These are phyloP conservation scores for Excalfactoria chinensis DNA, from an alignment of 2,113 vertebrate genomes.

Conservation along the genomic window DNA sequence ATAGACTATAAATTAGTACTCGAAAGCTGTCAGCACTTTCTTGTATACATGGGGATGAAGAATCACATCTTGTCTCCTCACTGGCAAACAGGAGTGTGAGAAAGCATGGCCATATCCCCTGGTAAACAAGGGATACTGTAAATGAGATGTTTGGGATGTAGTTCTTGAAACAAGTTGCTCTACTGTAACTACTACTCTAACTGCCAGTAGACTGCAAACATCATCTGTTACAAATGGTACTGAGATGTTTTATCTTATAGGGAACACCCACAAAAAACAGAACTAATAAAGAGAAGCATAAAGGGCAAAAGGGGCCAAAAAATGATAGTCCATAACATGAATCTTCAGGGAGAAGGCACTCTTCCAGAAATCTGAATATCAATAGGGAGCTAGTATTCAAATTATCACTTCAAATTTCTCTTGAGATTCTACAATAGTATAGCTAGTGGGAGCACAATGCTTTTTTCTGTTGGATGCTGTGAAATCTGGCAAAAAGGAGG, in stretches of 20 bases:
- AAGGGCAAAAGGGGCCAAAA: neutral
- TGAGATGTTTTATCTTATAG: neutral
- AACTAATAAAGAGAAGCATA: neutral
- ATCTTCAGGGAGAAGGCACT: neutral
- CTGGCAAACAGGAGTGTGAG: neutral
- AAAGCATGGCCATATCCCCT: neutral
- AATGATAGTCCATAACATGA: neutral
- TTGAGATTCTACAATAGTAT: neutral
- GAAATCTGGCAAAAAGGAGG: neutral
- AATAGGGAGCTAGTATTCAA: neutral
- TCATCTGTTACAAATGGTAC: neutral
- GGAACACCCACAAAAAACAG: neutral
- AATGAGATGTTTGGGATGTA: neutral
- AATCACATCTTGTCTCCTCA: neutral
- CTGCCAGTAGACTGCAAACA: accelerated
- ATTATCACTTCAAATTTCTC: neutral
- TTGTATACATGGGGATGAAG: neutral
- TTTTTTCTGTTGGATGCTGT: neutral
- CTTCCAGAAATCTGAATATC: neutral
- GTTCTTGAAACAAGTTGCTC: neutral
- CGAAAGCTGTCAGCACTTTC: neutral
- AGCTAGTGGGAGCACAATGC: accelerated
- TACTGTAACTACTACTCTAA: neutral
- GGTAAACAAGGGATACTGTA: neutral
- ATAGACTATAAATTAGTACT: neutral